phyloP scores from a whole-genome alignment of 2,888 invertebrate species.

The Spisula solida region DNA sequence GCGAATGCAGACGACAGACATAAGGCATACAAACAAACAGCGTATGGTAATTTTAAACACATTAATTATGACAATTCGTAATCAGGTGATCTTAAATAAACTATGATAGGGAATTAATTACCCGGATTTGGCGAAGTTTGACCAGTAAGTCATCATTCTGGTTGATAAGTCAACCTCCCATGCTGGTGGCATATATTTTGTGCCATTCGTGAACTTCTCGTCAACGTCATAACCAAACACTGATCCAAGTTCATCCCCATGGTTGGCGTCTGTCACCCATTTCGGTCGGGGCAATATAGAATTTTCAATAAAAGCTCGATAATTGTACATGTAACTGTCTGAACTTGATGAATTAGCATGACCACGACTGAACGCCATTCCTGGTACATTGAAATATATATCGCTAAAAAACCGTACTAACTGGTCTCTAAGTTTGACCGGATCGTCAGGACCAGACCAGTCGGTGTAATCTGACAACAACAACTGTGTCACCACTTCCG shows the following conservation, averaged over 20 bases:
- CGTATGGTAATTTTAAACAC: no score
- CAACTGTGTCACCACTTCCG: constrained; percentile 25
- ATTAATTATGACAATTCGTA: no score
- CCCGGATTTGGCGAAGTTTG: constrained; percentile 38
- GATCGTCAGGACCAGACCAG: constrained; percentile 88
- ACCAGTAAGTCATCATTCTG: constrained; percentile 37
- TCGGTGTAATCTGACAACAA: constrained; percentile 51
- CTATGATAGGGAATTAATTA: not conserved
- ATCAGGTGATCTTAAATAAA: no score
- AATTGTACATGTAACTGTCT: constrained; percentile 74
- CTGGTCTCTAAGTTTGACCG: constrained; percentile 88
- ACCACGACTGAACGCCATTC: constrained; percentile 91
- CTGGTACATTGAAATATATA: constrained; percentile 94
- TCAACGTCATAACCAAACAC: constrained; percentile 24
- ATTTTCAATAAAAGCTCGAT: constrained; percentile 58
- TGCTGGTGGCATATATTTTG: constrained; percentile 14
- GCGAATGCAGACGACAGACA: no score
- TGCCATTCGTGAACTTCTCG: not conserved
- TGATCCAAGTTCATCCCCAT: constrained; percentile 73
- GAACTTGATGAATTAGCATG: constrained; percentile 90
- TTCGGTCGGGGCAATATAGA: constrained; percentile 71
- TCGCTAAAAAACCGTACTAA: constrained; percentile 97
- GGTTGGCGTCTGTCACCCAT: constrained; percentile 81
- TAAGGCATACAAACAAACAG: no score
- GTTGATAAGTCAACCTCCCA: constrained; percentile 29